Base-by-base conservation (phyloP, 2,888 invertebrate genomes). In the Melieria picta region DNA sequence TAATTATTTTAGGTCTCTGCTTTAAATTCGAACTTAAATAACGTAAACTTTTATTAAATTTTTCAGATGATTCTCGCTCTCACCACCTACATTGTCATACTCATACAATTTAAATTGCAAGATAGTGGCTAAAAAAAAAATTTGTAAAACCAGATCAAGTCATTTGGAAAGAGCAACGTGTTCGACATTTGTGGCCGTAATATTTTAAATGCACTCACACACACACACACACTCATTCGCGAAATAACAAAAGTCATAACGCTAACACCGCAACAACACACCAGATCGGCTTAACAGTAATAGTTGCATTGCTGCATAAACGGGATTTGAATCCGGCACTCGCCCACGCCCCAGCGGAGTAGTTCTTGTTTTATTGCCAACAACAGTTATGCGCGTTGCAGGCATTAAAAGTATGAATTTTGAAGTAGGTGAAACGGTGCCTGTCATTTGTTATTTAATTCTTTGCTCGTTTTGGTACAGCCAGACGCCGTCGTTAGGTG, bases 51-150 rank as follows among this genome's bases (percentile, higher is more conserved):
- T 10, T 4, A 45, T 16, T 10, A 7, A 4, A 11, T 66, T 65
- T 72, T 77, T n/a, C 71, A 85, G 85, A 78, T 83, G 75, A 63
- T 83, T 9, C 68, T 84, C 7, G 79, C 82, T 4, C 77, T 84
- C 47, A 72, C 77, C 0, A 81, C 80, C 1, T 85, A 81, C 52
- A 77, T 79, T 43, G 77, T 81, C 7, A 83, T 85, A 65, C 64
- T 85, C 5, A 80, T 85, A 65, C 85, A 85, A 72, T 85, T 85
- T 13, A 85, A 83, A 75, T 62, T 85, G n/a, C 82, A 84, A 73
- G 76, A 71, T 46, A 61, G 7, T 1, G 11, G 13, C 43, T 43
- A 7, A 13, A 61, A 13, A 13, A n/a, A 13, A 5, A 9, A 42
- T 3, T 2, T 10, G 13, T 45, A 61, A 46, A 46, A 43, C 43